Base-by-base conservation (phyloP, 2,888 invertebrate genomes). In the Noctua janthina region DNA sequence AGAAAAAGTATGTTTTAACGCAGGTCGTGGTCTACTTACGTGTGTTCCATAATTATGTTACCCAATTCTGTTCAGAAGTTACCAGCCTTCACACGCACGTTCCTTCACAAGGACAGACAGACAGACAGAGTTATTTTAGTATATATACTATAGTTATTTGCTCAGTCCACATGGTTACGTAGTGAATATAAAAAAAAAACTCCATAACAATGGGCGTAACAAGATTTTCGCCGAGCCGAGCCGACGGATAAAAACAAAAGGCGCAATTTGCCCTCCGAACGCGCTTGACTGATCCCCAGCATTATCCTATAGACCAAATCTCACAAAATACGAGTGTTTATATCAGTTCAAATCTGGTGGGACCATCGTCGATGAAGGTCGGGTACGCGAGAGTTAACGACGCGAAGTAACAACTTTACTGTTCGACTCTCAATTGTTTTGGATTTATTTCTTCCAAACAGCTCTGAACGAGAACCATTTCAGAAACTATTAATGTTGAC, bases 211-310 rank as follows among this genome's bases (percentile, higher is more conserved):
- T 85, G 82, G 81, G 67, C 83, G 78, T 85, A 90, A 95, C 94
- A 93, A 94, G 95, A 95, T 95, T 95, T 94, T 88, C 88, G 83
- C 77, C 81, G 87, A 89, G 89, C 79, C 90, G 90, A 92, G 91
- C 88, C 87, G 81, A 86, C 88, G 93, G 93, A 93, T 93, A 92
- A 92, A 93, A 93, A 94, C 94, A 94, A 94, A 94, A 92, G 92
- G 93, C 91, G 90, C 93, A 94, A 94, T 94, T 95, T 92, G 92
- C 92, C 92, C 92, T 91, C 88, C 89, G 87, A 93, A 90, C 90
- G 89, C 92, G 93, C 93, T 91, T 92, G 92, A 92, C 92, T 95
- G 94, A 95, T 94, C 94, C 94, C 87, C 90, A 81, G 90, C 90
- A 92, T 92, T 93, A 94, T 93, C 93, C 92, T 91, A 90, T 90